phyloP scores from a whole-genome alignment of 1,140 invertebrate genomes.

The Aphelinus certus region DNA sequence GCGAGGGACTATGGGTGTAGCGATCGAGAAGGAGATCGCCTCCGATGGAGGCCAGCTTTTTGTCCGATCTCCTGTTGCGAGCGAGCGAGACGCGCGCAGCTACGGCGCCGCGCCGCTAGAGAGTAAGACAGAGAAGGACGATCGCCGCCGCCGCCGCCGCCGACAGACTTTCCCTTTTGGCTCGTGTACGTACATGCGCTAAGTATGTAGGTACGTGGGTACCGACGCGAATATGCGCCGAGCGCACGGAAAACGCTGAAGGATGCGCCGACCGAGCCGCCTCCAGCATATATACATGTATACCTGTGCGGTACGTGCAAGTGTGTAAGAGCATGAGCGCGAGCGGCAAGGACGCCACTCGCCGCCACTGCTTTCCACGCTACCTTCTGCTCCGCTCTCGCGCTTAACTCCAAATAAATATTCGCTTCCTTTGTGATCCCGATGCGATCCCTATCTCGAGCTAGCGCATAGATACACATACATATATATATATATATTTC shows the following conservation, averaged over 20 bases:
- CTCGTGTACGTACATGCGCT: neutral
- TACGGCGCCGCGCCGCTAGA: neutral
- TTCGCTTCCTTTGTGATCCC: no score
- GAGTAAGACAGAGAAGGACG: conserved; percentile 20
- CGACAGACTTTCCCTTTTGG: conserved; percentile 28
- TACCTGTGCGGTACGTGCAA: neutral
- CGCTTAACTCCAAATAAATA: no score
- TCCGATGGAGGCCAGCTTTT: conserved; percentile 15
- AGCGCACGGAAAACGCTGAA: no score
- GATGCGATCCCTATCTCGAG: no score
- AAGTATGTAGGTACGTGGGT: neutral
- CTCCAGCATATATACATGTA: neutral
- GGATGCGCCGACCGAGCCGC: no score
- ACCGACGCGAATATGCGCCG: no score
- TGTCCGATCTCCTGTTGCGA: conserved; percentile 11
- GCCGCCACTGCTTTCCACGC: neutral
- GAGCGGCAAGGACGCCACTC: neutral
- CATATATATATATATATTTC: no score
- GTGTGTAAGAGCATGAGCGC: neutral
- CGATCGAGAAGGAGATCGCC: conserved; percentile 4
- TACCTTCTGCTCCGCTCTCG: no score
- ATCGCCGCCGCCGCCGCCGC: neutral
- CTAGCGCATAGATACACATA: no score
- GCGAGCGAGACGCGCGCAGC: conserved; percentile 12
- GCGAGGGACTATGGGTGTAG: neutral